Conservation (phyloP, 2,113 vertebrate species). For the Climacteris rufus region DNA sequence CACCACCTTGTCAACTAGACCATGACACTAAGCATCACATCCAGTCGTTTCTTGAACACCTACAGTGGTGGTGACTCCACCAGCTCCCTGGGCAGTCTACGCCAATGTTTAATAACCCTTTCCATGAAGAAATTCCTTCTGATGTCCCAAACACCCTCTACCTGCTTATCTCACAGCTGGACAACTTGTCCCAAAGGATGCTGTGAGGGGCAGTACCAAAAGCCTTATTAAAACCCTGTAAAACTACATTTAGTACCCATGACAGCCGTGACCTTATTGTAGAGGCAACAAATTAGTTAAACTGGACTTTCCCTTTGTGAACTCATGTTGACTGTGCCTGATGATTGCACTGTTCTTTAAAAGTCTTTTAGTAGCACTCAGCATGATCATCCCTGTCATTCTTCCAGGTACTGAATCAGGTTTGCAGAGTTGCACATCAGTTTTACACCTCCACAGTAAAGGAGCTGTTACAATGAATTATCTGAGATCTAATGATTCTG, state of each 20-base stretch:
- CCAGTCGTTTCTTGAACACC: background rate
- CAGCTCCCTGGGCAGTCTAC: background rate
- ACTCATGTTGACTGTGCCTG: background rate
- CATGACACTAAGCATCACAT: background rate
- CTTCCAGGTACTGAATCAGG: background rate
- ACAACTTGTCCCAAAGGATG: background rate
- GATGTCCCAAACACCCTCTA: background rate
- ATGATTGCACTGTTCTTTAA: background rate
- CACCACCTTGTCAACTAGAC: background rate
- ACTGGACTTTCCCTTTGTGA: background rate
- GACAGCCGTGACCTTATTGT: background rate
- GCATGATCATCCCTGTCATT: background rate
- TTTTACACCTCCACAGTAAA: background rate
- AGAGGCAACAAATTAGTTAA: background rate
- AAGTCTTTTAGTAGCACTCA: background rate
- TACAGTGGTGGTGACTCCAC: background rate
- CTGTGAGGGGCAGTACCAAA: background rate
- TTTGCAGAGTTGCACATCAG: background rate
- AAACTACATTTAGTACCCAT: background rate
- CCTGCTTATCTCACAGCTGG: background rate
- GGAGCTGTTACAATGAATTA: background rate
- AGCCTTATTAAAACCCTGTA: background rate
- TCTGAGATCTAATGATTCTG: background rate
- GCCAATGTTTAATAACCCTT: background rate
- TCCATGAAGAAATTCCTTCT: background rate